Evolutionary conservation across 2,797 vertebrate species (phyloP).

Genomic region (Microchirus variegatus): DNA sequence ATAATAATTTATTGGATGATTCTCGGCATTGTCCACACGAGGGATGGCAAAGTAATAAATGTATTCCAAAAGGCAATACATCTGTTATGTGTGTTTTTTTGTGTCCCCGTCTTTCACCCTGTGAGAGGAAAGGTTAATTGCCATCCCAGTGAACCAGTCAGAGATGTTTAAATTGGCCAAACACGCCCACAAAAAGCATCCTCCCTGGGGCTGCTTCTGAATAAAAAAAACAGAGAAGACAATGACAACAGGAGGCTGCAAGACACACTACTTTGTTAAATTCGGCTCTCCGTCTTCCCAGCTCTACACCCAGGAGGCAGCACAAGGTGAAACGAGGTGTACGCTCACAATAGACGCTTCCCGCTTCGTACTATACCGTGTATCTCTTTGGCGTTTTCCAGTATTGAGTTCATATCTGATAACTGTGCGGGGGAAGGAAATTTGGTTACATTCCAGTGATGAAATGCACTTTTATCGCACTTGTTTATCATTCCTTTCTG

Average conservation of each 20-base stretch:
- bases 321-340: background rate
- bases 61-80: constrained; percentile 22
- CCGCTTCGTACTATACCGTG: background rate
- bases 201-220: constrained; percentile 35
- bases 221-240: constrained; percentile 37
- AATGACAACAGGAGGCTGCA: constrained; percentile 17
- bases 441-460: no score
- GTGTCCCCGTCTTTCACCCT: constrained; percentile 19
- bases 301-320: background rate
- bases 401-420: background rate
- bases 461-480: no score
- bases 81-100: constrained; percentile 1
- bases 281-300: background rate
- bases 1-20: constrained; percentile 37
- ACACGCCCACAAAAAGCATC: constrained; percentile 46
- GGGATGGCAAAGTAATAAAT: constrained; percentile 32
- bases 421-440: background rate
- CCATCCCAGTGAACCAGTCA: constrained; percentile 45
- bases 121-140: constrained; percentile 65
- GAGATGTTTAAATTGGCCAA: constrained; percentile 52
- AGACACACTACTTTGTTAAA: no score
- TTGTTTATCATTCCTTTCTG: no score
- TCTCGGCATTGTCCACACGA: constrained; percentile 12
- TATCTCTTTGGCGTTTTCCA: background rate
- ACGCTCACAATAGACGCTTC: background rate